These are phyloP conservation scores for Drosophila melanogaster DNA, from an alignment of 1,140 invertebrate species.

Conservation along the genomic window DNA sequence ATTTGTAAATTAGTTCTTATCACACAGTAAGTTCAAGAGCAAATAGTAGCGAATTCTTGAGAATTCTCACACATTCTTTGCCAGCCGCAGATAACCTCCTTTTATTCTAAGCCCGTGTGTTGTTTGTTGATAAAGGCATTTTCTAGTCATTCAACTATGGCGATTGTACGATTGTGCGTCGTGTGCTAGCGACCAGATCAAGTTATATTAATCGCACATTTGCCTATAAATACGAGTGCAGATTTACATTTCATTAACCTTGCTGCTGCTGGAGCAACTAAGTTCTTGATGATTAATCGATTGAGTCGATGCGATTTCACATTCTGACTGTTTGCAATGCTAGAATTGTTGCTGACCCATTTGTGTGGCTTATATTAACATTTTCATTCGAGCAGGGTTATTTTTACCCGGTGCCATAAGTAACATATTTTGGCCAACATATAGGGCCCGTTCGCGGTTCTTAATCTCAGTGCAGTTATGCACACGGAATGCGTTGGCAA, in stretches of 20 bases:
- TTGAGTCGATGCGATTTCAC: not conserved
- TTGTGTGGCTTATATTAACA: not conserved
- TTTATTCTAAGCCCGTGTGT: not conserved
- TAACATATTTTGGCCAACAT: not conserved
- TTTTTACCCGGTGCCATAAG: not conserved
- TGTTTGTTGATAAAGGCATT: slow-evolving; percentile 26
- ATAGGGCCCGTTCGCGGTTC: not conserved
- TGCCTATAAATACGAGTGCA: slow-evolving; percentile 17
- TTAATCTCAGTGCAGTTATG: slow-evolving; percentile 33
- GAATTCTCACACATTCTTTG: not conserved
- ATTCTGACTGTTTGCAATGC: not conserved
- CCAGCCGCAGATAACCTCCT: slow-evolving; percentile 10
- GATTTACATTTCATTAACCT: slow-evolving; percentile 36
- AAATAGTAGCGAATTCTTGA: no score
- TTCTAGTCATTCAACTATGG: slow-evolving; percentile 33
- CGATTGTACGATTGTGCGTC: slow-evolving; percentile 11
- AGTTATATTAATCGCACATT: slow-evolving; percentile 24
- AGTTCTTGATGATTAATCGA: slow-evolving; percentile 20
- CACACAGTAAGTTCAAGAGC: not conserved
- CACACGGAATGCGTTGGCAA: slow-evolving; percentile 37
- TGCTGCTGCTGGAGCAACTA: slow-evolving; percentile 15
- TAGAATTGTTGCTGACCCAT: slow-evolving; percentile 5
- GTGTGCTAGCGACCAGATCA: slow-evolving; percentile 20
- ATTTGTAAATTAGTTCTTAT: not conserved
- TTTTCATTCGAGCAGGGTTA: no score